Evolutionary conservation across 2,113 vertebrate species (phyloP).

Genomic region (human): GRCh38 chr2:100908501-100909000

Average conservation of each 20-base stretch:
- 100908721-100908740: not conserved
- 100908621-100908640: not conserved
- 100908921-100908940: not conserved
- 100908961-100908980: not conserved
- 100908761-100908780: not conserved
- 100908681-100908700: not conserved
- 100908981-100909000: not conserved
- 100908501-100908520: not conserved
- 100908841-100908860: not conserved
- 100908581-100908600: not conserved
- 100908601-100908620: not conserved
- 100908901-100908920: constrained; percentile 4
- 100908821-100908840: not conserved
- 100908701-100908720: not conserved
- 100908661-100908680: not conserved
- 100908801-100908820: not conserved
- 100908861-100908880: not conserved
- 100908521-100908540: not conserved
- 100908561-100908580: not conserved
- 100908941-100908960: not conserved
- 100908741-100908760: not conserved
- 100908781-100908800: not conserved
- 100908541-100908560: accelerated
- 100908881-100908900: not conserved
- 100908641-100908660: not conserved